phyloP scores from a whole-genome alignment of 2,797 vertebrate genomes.

The Anisognathus igniventris region DNA sequence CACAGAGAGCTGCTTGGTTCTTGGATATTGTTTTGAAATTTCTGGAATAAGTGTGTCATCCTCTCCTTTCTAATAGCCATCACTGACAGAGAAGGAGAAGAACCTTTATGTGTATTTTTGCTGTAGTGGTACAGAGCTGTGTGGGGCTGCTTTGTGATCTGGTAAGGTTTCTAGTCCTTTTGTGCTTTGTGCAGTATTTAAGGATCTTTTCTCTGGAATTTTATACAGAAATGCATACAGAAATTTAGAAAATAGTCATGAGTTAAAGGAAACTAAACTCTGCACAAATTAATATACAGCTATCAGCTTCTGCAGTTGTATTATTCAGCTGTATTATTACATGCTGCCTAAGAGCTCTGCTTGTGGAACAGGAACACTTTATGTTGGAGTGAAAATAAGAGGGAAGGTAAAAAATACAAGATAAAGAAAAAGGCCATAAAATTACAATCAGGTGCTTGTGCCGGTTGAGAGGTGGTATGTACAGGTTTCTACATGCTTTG shows the following conservation, averaged over 20 bases:
- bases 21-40: background rate
- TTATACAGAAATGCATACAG: background rate
- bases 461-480: fast-evolving
- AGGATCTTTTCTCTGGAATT: background rate
- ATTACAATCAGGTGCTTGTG: background rate
- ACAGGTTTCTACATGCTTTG: background rate
- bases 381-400: background rate
- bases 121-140: background rate
- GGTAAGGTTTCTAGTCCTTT: background rate
- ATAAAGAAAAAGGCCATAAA: background rate
- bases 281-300: background rate
- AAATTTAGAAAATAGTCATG: background rate
- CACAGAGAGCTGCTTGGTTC: background rate
- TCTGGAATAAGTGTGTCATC: background rate
- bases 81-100: background rate
- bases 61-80: background rate
- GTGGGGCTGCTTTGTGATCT: background rate
- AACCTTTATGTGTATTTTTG: background rate
- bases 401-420: background rate
- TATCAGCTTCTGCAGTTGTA: background rate
- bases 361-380: background rate
- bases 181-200: background rate
- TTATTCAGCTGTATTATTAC: background rate
- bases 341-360: background rate
- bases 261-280: background rate